Conservation (phyloP, 2,113 vertebrate genomes). For the Apteryx owenii region DNA sequence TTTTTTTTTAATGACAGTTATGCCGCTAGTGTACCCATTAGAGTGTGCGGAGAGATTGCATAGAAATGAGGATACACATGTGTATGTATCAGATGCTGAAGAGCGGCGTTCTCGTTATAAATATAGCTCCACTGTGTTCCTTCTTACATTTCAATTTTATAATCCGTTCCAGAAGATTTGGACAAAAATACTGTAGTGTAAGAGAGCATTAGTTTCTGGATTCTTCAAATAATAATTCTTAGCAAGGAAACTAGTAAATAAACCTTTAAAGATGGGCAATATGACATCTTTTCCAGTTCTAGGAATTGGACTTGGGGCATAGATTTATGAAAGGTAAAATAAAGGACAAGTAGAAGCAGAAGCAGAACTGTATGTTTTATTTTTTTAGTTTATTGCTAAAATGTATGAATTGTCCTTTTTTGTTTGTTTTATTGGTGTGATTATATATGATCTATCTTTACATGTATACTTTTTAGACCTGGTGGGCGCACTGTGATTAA, state of each 20-base stretch:
- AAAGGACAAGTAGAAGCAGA: constrained; percentile 50
- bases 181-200: constrained; percentile 56
- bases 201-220: constrained; percentile 30
- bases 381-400: constrained; percentile 64
- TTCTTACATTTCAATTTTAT: constrained; percentile 70
- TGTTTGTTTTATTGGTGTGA: constrained; percentile 64
- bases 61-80: constrained; percentile 66
- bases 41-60: constrained; percentile 20
- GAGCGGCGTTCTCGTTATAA: constrained; percentile 49
- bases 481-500: constrained; percentile 47
- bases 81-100: constrained; percentile 57
- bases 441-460: constrained; percentile 63
- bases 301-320: constrained; percentile 7
- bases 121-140: constrained; percentile 47
- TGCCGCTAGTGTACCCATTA: constrained; percentile 49
- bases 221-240: constrained; percentile 68
- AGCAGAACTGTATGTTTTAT: constrained; percentile 8
- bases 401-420: constrained; percentile 48
- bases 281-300: constrained; percentile 47
- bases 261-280: constrained; percentile 20
- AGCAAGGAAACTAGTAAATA: constrained; percentile 55
- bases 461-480: constrained; percentile 47
- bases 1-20: constrained; percentile 28
- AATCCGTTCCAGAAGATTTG: constrained; percentile 60
- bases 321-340: constrained; percentile 62